Evolutionary conservation across 2,797 vertebrate species (phyloP).

Genomic region (Eleutherodactylus coqui): DNA sequence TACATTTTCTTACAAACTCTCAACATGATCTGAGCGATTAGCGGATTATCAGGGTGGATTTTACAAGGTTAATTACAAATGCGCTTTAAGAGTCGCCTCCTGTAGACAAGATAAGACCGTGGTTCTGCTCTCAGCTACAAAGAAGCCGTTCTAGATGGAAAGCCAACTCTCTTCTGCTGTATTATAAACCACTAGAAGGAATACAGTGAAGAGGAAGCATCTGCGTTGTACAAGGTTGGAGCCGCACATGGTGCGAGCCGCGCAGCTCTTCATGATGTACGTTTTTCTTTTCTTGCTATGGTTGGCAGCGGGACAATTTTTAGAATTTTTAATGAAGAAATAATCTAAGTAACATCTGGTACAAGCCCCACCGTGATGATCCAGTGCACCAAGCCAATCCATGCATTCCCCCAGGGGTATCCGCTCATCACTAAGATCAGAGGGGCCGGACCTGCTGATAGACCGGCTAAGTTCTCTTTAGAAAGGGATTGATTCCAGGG

Average conservation of each 20-base stretch:
- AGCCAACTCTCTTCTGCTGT: neutral
- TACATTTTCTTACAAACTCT: slow-evolving; percentile 44
- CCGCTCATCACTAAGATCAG: neutral
- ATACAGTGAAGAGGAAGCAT: neutral
- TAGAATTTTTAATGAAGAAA: no score
- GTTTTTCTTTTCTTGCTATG: neutral
- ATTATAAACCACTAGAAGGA: neutral
- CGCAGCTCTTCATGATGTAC: neutral
- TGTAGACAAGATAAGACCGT: slow-evolving; percentile 44
- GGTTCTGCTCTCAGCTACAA: slow-evolving; percentile 12
- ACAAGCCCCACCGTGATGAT: no score
- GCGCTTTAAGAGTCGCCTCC: slow-evolving; percentile 26
- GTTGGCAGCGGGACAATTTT: neutral
- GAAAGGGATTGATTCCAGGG: no score
- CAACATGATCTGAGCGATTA: slow-evolving; percentile 58
- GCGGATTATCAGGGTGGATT: slow-evolving; percentile 56
- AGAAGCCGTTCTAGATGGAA: neutral
- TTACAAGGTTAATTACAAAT: slow-evolving; percentile 60
- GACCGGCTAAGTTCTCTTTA: neutral
- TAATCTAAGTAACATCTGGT: no score
- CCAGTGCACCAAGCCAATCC: no score
- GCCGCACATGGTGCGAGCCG: neutral
- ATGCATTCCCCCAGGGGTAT: neutral
- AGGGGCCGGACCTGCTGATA: neutral
- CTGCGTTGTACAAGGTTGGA: neutral